These are phyloP conservation scores for Drosophila kurseongensis DNA, from an alignment of 1,140 invertebrate genomes.

Conservation along the genomic window DNA sequence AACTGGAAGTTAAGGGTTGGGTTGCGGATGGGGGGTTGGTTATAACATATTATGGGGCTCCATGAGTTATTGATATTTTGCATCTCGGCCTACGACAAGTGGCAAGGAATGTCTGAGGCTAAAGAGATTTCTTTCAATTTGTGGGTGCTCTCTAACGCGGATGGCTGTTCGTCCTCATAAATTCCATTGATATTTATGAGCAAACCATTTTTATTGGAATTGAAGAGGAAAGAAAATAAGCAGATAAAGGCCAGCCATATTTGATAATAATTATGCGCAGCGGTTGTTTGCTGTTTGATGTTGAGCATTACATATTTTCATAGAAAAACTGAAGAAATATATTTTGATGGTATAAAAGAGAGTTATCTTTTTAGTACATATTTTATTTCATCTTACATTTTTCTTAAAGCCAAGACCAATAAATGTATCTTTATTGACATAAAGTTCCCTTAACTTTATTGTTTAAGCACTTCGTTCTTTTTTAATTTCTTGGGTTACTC, in stretches of 20 bases:
- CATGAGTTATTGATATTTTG: slow-evolving; percentile 49
- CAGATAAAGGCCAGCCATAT: slow-evolving; percentile 27
- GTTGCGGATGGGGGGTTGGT: neutral
- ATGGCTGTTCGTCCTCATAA: slow-evolving; percentile 21
- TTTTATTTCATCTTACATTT: too few species aligned
- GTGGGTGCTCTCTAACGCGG: slow-evolving; percentile 5
- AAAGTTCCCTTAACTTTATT: too few species aligned
- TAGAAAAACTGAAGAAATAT: too few species aligned
- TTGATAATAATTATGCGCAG: slow-evolving; percentile 35
- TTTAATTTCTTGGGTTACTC: neutral
- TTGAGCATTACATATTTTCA: neutral
- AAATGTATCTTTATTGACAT: neutral
- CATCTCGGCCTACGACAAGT: slow-evolving; percentile 38
- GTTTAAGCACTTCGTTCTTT: neutral
- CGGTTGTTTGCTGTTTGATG: neutral
- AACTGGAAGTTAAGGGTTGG: slow-evolving; percentile 44
- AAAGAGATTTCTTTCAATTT: slow-evolving; percentile 46
- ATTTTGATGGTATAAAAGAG: neutral
- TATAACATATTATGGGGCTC: slow-evolving; percentile 24
- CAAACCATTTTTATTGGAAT: slow-evolving; percentile 32
- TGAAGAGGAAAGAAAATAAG: slow-evolving; percentile 15
- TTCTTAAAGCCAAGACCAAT: too few species aligned
- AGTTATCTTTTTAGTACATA: too few species aligned
- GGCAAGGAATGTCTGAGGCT: slow-evolving; percentile 21
- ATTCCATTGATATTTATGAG: slow-evolving; percentile 48